Conservation (phyloP, 1,140 invertebrate genomes). For the Drosophila pseudoananassae region DNA sequence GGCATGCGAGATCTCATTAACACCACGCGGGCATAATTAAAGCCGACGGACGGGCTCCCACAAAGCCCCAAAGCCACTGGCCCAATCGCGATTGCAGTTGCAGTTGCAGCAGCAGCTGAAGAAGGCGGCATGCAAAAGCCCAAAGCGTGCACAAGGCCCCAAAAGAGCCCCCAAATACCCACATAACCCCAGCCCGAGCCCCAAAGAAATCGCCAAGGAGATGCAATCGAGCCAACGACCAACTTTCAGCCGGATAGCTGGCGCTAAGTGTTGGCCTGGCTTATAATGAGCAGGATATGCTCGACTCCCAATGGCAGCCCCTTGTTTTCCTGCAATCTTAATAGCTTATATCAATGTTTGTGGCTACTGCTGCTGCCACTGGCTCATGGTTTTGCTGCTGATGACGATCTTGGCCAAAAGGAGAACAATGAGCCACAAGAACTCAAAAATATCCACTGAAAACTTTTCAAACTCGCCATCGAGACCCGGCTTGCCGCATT, state of each 20-base stretch:
- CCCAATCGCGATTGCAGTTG: constrained; percentile 76
- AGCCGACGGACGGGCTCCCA: constrained; percentile 70
- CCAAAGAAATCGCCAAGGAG: constrained; percentile 38
- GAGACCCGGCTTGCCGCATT: constrained; percentile 40
- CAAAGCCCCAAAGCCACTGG: constrained; percentile 28
- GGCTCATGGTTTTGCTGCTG: not conserved
- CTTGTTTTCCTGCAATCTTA: constrained; percentile 48
- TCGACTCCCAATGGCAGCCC: constrained; percentile 34
- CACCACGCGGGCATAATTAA: constrained; percentile 83
- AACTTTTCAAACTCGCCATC: constrained; percentile 50
- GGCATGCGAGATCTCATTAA: constrained; percentile 81
- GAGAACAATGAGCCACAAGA: constrained; percentile 30
- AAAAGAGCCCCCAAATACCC: constrained; percentile 21
- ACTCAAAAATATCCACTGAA: constrained; percentile 36
- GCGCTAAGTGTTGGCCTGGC: constrained; percentile 73
- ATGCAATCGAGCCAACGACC: constrained; percentile 72
- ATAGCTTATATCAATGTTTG: constrained; percentile 50
- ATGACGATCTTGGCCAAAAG: constrained; percentile 27
- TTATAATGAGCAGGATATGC: constrained; percentile 70
- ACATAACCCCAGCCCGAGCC: not conserved
- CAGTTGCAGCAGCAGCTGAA: constrained; percentile 24
- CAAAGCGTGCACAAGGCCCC: constrained; percentile 38
- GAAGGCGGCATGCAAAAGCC: constrained; percentile 55
- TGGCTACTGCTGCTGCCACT: constrained; percentile 2
- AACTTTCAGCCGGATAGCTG: constrained; percentile 37